These are phyloP conservation scores for Anarsia innoxiella DNA, from an alignment of 2,888 invertebrate genomes.

Conservation along the genomic window DNA sequence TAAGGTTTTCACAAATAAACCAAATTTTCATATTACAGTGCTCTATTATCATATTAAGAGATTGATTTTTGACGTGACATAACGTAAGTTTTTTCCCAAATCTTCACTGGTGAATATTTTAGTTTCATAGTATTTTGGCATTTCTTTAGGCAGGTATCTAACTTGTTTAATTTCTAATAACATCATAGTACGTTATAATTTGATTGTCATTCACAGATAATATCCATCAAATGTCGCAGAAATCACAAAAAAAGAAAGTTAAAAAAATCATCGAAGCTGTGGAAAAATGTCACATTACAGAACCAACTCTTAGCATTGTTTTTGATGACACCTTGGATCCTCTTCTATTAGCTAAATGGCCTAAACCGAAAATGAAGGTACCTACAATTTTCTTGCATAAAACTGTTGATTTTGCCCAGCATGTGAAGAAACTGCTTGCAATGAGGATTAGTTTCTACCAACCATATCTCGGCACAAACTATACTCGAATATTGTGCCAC, in stretches of 20 bases:
- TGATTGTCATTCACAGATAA: too few species aligned
- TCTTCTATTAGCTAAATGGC: conserved; percentile 30
- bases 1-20: too few species aligned
- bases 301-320: conserved; percentile 16
- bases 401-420: conserved; percentile 28
- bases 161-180: too few species aligned
- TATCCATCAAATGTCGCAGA: conserved; percentile 27
- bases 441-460: conserved; percentile 34
- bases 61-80: too few species aligned
- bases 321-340: conserved; percentile 21
- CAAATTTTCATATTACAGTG: too few species aligned
- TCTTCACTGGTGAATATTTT: too few species aligned
- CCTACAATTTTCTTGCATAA: conserved; percentile 44
- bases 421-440: conserved; percentile 29
- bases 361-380: conserved; percentile 30
- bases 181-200: too few species aligned
- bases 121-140: too few species aligned
- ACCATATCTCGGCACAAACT: conserved; percentile 24
- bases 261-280: conserved; percentile 20
- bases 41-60: too few species aligned
- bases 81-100: too few species aligned
- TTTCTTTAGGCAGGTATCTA: too few species aligned
- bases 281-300: conserved; percentile 23
- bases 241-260: conserved; percentile 19
- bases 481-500: conserved; percentile 33